Base-by-base conservation (phyloP, 23 tunicate species). In the Halocynthia roretzi region DNA sequence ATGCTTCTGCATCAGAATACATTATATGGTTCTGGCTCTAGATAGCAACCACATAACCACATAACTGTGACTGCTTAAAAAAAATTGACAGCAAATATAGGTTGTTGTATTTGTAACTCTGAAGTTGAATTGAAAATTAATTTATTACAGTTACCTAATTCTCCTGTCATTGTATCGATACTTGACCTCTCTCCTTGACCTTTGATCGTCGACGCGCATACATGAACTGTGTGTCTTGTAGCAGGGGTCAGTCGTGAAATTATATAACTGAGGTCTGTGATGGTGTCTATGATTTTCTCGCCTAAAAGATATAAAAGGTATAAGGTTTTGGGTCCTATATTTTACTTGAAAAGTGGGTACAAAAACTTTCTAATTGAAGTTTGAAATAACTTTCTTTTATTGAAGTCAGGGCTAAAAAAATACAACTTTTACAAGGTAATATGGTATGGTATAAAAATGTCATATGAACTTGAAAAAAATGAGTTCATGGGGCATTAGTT, bases 151-250 rank as follows among this genome's bases (percentile, higher is more conserved):
- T 62, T 71, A 92, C 98, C 88, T 10, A 86, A 61, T 79, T 92
- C 98, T 51, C 80, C 85, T 18, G 98, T 92, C 7, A 20, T 44
- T 6, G 85, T 77, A 5, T 61, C 69, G 6, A 86, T 56, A 6
- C 64, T 69, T 8, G 98, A 85, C 54, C 66, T 72, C 44, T 86
- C 87, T 8, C 98, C 98, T 18, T n/a, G 10, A 10, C 92, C 98
- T 52, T 81, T 82, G 7, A 72, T 50, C 7, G 98, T 86, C 22
- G 56, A 70, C 0, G 92, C 98, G 52, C 88, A 83, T 6, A 92
- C 98, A 54, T 78, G 74, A 6, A 92, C 57, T 19, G 61, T 79
- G 77, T 92, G 86, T 48, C 56, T 52, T 7, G 91, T 82, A 66
- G 85, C 60, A 40, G 98, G 92, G 48, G 78, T 81, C 6, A 92